These are phyloP conservation scores for Mythimna ferrago DNA, from an alignment of 2,888 invertebrate species.

Conservation along the genomic window DNA sequence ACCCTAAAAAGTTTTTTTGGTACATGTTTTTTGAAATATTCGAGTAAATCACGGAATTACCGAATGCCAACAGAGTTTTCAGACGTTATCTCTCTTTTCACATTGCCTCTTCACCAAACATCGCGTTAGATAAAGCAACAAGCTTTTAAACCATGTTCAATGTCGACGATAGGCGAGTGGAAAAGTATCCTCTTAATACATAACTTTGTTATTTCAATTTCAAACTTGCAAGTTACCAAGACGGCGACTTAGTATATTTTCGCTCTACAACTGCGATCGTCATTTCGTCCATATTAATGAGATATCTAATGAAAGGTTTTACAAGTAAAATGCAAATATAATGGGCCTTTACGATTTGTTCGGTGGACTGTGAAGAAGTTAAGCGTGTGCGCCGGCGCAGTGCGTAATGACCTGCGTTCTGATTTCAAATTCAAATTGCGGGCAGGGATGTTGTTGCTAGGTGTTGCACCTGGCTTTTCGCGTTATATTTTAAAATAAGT, in stretches of 20 bases:
- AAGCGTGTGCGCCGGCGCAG: constrained; percentile 66
- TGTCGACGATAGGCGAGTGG: too few species aligned
- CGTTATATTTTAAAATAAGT: constrained; percentile 9
- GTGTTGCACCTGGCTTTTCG: constrained; percentile 51
- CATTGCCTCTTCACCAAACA: too few species aligned
- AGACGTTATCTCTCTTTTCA: too few species aligned
- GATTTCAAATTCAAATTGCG: constrained; percentile 72
- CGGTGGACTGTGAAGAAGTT: constrained; percentile 69
- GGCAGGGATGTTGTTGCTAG: constrained; percentile 47
- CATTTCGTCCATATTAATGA: constrained; percentile 47
- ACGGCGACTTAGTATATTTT: neutral
- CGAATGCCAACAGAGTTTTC: too few species aligned
- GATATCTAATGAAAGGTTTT: constrained; percentile 55
- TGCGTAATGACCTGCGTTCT: constrained; percentile 65
- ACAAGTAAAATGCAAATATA: constrained; percentile 68
- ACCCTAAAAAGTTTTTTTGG: too few species aligned
- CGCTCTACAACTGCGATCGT: neutral
- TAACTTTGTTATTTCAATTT: constrained; percentile 1
- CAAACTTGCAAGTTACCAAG: neutral
- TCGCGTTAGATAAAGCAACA: too few species aligned
- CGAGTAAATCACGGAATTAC: too few species aligned
- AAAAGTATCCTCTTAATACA: neutral
- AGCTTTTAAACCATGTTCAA: too few species aligned
- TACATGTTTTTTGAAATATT: too few species aligned
- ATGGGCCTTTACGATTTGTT: constrained; percentile 63